phyloP scores from a whole-genome alignment of 2,888 invertebrate genomes.

The Rhorus exstirpatorius region DNA sequence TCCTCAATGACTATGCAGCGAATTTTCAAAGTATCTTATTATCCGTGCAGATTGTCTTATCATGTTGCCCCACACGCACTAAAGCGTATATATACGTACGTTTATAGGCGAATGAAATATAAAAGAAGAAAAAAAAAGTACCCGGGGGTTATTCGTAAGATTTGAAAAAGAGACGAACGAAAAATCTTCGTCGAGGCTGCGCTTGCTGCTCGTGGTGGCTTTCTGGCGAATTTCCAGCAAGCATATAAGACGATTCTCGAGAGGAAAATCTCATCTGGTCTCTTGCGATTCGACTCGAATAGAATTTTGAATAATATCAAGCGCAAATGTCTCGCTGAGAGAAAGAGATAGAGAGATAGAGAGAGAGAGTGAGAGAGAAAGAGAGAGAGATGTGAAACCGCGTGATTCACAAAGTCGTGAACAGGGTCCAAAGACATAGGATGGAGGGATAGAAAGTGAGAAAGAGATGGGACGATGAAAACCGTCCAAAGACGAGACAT shows the following conservation, averaged over 20 bases:
- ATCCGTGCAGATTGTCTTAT: too few species aligned
- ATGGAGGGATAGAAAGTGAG: constrained; percentile 15
- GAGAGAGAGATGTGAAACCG: not conserved
- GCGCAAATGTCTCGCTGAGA: not conserved
- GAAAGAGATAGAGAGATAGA: too few species aligned
- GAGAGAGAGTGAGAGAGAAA: too few species aligned
- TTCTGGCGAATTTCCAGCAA: constrained; percentile 62
- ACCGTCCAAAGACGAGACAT: constrained; percentile 41
- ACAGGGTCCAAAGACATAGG: constrained; percentile 16
- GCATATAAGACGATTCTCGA: constrained; percentile 31
- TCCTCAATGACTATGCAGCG: too few species aligned
- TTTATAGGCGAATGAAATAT: not conserved
- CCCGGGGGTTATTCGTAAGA: constrained; percentile 49
- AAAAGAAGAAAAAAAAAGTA: constrained; percentile 46
- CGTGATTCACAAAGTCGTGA: constrained; percentile 56
- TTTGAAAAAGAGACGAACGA: constrained; percentile 34
- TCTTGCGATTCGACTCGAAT: constrained; percentile 53
- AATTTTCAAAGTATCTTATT: too few species aligned
- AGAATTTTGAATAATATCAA: constrained; percentile 53
- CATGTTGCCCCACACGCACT: too few species aligned
- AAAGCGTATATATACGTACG: not conserved
- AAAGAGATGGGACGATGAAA: not conserved
- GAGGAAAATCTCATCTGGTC: constrained; percentile 45
- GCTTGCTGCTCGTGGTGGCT: not conserved
- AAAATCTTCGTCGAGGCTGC: constrained; percentile 32